Percentiles rank a stretch among this genome's conserved stretches.
These are phyloP conservation scores for Xestia c-nigrum DNA, from an alignment of 2,888 invertebrate genomes.

Conservation along the genomic window DNA sequence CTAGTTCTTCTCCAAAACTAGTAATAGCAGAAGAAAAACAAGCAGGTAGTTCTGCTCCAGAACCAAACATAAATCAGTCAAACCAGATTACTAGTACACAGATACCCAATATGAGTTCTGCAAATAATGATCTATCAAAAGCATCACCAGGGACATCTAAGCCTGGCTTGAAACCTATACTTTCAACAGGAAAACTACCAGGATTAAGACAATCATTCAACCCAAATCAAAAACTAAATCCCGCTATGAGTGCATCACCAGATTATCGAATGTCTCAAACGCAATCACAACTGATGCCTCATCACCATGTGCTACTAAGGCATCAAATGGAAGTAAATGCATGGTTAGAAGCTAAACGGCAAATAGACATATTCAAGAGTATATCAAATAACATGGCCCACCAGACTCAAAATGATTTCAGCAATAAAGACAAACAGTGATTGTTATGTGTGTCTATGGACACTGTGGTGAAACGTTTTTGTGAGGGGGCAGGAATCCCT, in stretches of 20 bases:
- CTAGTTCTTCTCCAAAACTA: conserved; percentile 88
- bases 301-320: conserved; percentile 76
- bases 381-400: conserved; percentile 83
- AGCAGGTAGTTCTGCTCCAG: conserved; percentile 73
- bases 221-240: conserved; percentile 76
- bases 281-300: conserved; percentile 76
- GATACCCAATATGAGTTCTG: conserved; percentile 76
- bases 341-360: conserved; percentile 85
- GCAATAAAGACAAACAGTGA: conserved; percentile 82
- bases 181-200: conserved; percentile 78
- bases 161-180: conserved; percentile 77
- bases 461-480: conserved; percentile 10
- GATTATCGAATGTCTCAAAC: conserved; percentile 76
- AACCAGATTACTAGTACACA: conserved; percentile 86
- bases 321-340: conserved; percentile 86
- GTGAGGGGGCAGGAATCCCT: conserved; percentile 32
- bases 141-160: conserved; percentile 82
- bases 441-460: conserved; percentile 54
- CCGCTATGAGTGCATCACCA: conserved; percentile 74
- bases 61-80: conserved; percentile 82
- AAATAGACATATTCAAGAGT: conserved; percentile 84
- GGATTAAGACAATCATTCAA: conserved; percentile 81
- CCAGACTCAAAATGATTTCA: conserved; percentile 83
- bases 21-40: conserved; percentile 89
- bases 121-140: conserved; percentile 81